Evolutionary conservation across 2,113 vertebrate species (phyloP).

Genomic region (Spilogale gracilis): DNA sequence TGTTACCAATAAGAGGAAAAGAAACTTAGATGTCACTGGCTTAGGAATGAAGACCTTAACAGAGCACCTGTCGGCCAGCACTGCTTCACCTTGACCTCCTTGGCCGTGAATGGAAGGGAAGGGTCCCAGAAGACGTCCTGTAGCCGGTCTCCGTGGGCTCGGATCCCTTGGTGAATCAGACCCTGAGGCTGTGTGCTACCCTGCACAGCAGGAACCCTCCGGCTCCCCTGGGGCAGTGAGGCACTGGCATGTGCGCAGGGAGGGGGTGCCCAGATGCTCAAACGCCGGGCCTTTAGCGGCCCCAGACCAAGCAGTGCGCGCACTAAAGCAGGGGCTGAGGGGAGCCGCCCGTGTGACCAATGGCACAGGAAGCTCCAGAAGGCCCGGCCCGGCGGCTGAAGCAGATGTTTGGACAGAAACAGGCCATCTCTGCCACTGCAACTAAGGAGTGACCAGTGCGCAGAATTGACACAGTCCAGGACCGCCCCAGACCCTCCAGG

Average conservation of each 20-base stretch:
- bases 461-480: background rate
- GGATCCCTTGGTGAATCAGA: background rate
- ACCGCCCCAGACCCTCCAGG: background rate
- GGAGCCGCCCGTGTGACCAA: background rate
- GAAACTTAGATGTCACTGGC: constrained; percentile 10
- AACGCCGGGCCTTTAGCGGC: background rate
- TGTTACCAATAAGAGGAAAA: background rate
- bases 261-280: background rate
- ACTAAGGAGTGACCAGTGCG: background rate
- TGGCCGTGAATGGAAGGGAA: background rate
- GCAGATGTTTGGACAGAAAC: background rate
- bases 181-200: background rate
- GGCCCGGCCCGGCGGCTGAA: background rate
- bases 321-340: background rate
- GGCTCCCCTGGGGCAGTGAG: background rate
- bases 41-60: constrained; percentile 35
- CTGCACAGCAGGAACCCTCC: background rate
- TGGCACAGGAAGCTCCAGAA: background rate
- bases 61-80: background rate
- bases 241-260: background rate
- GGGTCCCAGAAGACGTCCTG: background rate
- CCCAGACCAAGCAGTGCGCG: background rate
- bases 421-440: background rate
- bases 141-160: background rate
- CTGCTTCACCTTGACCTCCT: background rate